Conservation (phyloP, 2,113 vertebrate genomes). For the Malurus alboscapulatus region DNA sequence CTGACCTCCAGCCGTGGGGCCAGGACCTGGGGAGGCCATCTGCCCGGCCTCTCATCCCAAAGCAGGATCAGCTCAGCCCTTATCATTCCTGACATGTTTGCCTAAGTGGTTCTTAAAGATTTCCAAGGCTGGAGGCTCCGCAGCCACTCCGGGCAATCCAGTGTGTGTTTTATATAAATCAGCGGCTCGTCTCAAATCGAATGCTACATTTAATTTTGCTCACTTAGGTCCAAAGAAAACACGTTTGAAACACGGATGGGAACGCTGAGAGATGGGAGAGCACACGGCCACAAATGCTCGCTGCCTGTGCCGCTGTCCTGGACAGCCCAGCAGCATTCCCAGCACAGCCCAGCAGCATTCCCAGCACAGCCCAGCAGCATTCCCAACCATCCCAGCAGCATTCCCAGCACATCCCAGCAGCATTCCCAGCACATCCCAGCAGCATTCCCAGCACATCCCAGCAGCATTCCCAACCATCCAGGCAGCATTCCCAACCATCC, state of each 20-base stretch:
- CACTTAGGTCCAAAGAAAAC: neutral
- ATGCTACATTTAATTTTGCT: conserved; percentile 57
- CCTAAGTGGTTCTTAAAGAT: conserved; percentile 37
- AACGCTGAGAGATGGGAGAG: neutral
- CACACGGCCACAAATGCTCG: neutral
- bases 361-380: neutral
- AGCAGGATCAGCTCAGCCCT: conserved; percentile 5
- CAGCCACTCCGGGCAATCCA: conserved; percentile 19
- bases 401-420: no score
- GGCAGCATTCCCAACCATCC: no score
- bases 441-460: neutral
- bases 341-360: neutral
- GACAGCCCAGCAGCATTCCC: neutral
- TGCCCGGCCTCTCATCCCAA: conserved; percentile 25
- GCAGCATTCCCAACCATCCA: no score
- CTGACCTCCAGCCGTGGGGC: neutral
- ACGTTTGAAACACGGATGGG: neutral
- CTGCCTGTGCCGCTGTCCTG: neutral
- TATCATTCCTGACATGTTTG: conserved; percentile 48
- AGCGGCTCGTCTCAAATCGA: conserved; percentile 37
- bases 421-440: neutral
- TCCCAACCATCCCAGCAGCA: no score
- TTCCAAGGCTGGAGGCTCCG: conserved; percentile 33
- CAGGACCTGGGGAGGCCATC: conserved; percentile 14
- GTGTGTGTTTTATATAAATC: conserved; percentile 36